phyloP scores from a whole-genome alignment of 2,113 vertebrate species.

The Pogonocichla stellata region DNA sequence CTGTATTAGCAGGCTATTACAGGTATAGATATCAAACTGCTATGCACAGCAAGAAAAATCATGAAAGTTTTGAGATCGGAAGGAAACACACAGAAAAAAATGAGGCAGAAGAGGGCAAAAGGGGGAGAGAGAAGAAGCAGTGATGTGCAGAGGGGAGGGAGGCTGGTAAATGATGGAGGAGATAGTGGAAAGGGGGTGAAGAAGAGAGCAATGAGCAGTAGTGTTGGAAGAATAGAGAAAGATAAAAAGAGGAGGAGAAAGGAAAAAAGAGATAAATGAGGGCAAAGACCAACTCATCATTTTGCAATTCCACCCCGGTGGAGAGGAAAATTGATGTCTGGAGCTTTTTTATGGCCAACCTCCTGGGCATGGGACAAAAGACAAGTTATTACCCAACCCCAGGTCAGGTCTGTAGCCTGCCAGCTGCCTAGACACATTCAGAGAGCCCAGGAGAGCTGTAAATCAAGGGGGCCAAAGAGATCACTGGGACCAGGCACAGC shows the following conservation, averaged over 20 bases:
- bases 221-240: background rate
- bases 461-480: constrained; percentile 51
- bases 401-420: constrained; percentile 50
- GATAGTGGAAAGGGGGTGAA: background rate
- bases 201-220: background rate
- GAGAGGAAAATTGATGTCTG: constrained; percentile 58
- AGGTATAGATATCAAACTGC: background rate
- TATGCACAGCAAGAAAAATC: background rate
- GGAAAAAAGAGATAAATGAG: constrained; percentile 48
- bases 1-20: background rate
- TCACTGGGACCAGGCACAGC: background rate
- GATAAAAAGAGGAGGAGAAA: constrained; percentile 43
- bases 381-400: constrained; percentile 62
- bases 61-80: background rate
- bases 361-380: constrained; percentile 59
- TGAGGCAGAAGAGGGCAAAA: background rate
- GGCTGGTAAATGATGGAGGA: background rate
- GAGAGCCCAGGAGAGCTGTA: constrained; percentile 27
- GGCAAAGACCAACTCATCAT: constrained; percentile 65
- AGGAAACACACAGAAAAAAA: background rate
- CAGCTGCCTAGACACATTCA: constrained; percentile 37
- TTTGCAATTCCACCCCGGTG: constrained; percentile 22
- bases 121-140: background rate
- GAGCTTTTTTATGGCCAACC: constrained; percentile 54
- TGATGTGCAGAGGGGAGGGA: background rate